Conservation (phyloP, 2,888 invertebrate species). For the Phyllotreta cruciferae region DNA sequence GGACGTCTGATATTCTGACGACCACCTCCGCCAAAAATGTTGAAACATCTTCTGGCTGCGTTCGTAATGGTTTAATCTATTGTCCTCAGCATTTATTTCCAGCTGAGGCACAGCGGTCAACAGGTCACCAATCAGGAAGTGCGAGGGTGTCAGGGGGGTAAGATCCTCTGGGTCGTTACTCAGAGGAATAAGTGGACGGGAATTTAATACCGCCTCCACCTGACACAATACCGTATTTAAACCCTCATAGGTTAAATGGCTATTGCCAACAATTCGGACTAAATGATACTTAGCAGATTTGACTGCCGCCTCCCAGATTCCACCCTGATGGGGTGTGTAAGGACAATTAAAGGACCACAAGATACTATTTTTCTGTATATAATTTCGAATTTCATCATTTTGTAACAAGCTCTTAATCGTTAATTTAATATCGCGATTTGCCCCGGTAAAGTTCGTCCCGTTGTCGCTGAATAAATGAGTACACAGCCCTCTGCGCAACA, state of each 20-base stretch:
- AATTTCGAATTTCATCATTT: slow-evolving; percentile 2
- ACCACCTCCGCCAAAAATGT: slow-evolving; percentile 24
- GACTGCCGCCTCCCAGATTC: slow-evolving; percentile 29
- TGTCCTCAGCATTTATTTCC: neutral
- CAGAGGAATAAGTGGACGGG: slow-evolving; percentile 21
- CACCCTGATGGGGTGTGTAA: slow-evolving; percentile 24
- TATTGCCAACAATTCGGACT: slow-evolving; percentile 22
- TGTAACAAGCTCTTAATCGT: neutral
- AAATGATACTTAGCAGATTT: slow-evolving; percentile 24
- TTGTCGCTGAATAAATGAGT: neutral
- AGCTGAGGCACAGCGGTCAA: slow-evolving; percentile 18
- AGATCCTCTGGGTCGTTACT: slow-evolving; percentile 12
- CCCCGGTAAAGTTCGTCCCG: slow-evolving; percentile 8
- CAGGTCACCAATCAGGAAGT: slow-evolving; percentile 27
- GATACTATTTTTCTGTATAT: slow-evolving; percentile 7
- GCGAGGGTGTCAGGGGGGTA: slow-evolving; percentile 23
- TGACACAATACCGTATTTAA: slow-evolving; percentile 21
- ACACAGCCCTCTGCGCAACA: no score
- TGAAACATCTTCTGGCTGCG: slow-evolving; percentile 8
- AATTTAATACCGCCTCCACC: slow-evolving; percentile 26
- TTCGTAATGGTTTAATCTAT: slow-evolving; percentile 23
- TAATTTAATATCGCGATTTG: neutral
- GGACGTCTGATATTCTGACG: slow-evolving; percentile 1
- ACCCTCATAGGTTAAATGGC: slow-evolving; percentile 18
- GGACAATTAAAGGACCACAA: slow-evolving; percentile 24